phyloP scores from a whole-genome alignment of 2,113 vertebrate species.

The Perca fluviatilis region DNA sequence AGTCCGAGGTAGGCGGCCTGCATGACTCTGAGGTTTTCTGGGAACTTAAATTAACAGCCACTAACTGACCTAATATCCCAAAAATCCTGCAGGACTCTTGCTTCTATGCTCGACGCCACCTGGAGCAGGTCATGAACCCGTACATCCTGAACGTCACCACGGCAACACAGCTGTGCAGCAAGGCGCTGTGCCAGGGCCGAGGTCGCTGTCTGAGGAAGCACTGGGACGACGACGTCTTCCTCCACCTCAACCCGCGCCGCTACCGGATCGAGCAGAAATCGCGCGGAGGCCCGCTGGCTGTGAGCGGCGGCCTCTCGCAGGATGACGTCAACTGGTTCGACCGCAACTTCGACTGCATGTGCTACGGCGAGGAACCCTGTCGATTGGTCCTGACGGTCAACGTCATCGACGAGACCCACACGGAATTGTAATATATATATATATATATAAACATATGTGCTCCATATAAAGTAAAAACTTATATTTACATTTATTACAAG shows the following conservation, averaged over 20 bases:
- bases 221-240: conserved; percentile 85
- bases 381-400: neutral
- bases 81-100: conserved; percentile 82
- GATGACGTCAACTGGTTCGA: conserved; percentile 80
- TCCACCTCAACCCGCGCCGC: conserved; percentile 85
- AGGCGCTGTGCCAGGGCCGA: conserved; percentile 79
- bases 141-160: conserved; percentile 89
- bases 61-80: conserved; percentile 11
- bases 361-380: conserved; percentile 80
- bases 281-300: conserved; percentile 64
- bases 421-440: too few species aligned
- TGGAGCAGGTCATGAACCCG: conserved; percentile 80
- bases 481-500: too few species aligned
- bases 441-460: too few species aligned
- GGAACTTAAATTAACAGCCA: neutral
- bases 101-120: conserved; percentile 75
- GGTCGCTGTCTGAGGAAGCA: conserved; percentile 86
- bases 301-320: conserved; percentile 79
- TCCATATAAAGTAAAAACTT: too few species aligned
- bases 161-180: conserved; percentile 85
- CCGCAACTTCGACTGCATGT: conserved; percentile 84
- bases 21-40: neutral
- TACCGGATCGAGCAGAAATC: conserved; percentile 60
- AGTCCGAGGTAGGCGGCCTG: conserved; percentile 77
- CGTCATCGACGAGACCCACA: neutral